These are phyloP conservation scores for Urophycis tenuis DNA, from an alignment of 2,797 vertebrate species.

Conservation along the genomic window DNA sequence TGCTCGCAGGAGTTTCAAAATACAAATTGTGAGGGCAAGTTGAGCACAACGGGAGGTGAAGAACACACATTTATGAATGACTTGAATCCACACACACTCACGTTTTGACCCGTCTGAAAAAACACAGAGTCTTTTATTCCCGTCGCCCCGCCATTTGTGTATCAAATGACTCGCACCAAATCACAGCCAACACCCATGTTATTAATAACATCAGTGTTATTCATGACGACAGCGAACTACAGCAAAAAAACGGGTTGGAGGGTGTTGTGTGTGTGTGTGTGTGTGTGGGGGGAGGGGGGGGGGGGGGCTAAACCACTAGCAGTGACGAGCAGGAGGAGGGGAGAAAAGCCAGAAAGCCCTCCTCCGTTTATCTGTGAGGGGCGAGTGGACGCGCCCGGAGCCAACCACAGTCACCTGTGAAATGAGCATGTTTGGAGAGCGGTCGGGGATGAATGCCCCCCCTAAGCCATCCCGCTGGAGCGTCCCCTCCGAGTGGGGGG, in stretches of 20 bases:
- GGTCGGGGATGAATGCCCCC: conserved; percentile 64
- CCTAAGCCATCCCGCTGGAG: conserved; percentile 58
- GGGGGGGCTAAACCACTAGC: conserved; percentile 22
- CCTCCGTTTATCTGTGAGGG: conserved; percentile 64
- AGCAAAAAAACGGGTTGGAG: conserved; percentile 7
- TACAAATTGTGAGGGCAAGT: too few relatives aligned
- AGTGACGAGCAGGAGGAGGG: not conserved
- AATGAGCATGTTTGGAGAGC: conserved; percentile 71
- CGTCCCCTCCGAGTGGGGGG: conserved; percentile 61
- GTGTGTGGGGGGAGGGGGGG: not conserved
- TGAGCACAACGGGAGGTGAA: too few relatives aligned
- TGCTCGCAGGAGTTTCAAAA: too few relatives aligned
- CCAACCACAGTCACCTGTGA: conserved; percentile 74
- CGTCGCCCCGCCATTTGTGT: too few relatives aligned
- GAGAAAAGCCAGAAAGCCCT: conserved; percentile 27
- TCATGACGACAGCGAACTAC: not conserved
- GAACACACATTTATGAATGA: too few relatives aligned
- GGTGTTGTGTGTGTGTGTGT: too few relatives aligned
- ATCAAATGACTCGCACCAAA: too few relatives aligned
- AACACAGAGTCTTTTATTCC: too few relatives aligned
- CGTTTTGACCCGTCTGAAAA: too few relatives aligned
- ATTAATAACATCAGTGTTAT: not conserved
- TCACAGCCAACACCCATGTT: not conserved
- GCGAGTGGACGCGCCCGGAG: conserved; percentile 61
- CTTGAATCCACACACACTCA: too few relatives aligned